Base-by-base conservation (phyloP, 2,888 invertebrate species). In the Drosophila borborema region DNA sequence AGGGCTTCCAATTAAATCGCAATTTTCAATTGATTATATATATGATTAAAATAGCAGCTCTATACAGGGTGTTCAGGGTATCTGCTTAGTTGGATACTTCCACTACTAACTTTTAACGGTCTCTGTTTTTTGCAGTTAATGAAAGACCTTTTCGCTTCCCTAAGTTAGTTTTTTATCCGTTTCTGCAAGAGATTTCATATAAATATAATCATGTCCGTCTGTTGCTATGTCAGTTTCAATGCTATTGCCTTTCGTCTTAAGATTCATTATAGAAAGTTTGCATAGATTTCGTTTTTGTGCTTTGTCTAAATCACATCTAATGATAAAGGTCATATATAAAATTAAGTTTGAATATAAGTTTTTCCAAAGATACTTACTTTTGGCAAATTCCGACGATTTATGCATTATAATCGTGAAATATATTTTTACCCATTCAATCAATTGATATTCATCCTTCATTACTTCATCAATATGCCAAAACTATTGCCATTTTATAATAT, bases 401-500 rank as follows among this genome's bases (percentile, higher is more conserved):
- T 49, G 10, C 34, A 14, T 14, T 40, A 20, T 16, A 38, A 53
- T 28, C 23, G 45, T 49, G 28, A 18, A 12, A 6, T 23, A 28
- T 16, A 9, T 20, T 38, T 28, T 23, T 10, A n/a, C 5, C 6
- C 14, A 41, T 49, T 38, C 43, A 55, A 54, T 36, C 28, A 31
- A 14, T 53, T 36, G 18, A 55, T 23, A 41, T 36, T 45, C 53
- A 62, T 59, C 43, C 16, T 23, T 63, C 74, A 62, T 59, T 18
- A 67, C 61, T 23, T 34, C 45, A 74, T 36, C 51, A 51, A 54
- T 54, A 55, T 53, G 58, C 59, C 43, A 77, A 54, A 72, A 46
- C 16, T 63, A 46, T 62, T 45, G 28, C 28, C 3, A 28, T 6
- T 28, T 28, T 28, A 28, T 28, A 23, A 51, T 54, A 40, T 28